These are phyloP conservation scores for Brachyhypopomus gauderio DNA, from an alignment of 2,113 vertebrate genomes.

Conservation along the genomic window DNA sequence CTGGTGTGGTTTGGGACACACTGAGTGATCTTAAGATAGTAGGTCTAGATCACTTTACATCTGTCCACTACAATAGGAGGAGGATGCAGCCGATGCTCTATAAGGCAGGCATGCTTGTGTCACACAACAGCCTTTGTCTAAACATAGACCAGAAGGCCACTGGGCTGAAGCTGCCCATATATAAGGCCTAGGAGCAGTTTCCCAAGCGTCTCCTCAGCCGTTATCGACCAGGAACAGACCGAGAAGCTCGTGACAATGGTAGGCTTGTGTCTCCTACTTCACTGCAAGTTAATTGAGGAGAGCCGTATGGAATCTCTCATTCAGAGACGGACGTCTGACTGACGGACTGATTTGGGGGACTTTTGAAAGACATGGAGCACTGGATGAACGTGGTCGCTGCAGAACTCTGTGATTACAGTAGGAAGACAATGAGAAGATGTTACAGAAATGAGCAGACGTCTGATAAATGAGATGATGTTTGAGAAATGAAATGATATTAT, in stretches of 20 bases:
- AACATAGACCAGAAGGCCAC: conserved; percentile 62
- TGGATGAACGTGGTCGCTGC: no score
- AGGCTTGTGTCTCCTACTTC: conserved; percentile 32
- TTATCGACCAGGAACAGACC: conserved; percentile 35
- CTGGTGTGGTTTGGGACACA: no score
- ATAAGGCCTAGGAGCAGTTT: conserved; percentile 50
- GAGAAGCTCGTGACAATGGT: conserved; percentile 59
- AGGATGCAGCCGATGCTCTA: conserved; percentile 48
- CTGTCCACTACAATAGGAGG: conserved; percentile 52
- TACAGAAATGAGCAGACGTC: no score
- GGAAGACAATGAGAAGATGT: no score
- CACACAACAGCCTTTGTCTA: conserved; percentile 60
- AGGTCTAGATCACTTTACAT: conserved; percentile 28
- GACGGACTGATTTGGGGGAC: neutral
- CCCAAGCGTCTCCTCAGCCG: conserved; percentile 46
- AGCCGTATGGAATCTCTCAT: neutral
- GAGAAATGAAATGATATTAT: no score
- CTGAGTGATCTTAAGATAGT: conserved; percentile 54
- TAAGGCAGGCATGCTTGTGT: conserved; percentile 59
- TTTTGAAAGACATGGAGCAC: neutral
- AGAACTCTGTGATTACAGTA: no score
- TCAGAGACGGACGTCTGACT: neutral
- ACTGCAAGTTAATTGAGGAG: no score
- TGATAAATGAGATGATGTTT: no score
- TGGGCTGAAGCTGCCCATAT: conserved; percentile 51